Percentiles rank a stretch among this genome's conserved stretches.
These are phyloP conservation scores for Halcyon malimbica DNA, from an alignment of 2,113 vertebrate genomes.

Conservation along the genomic window DNA sequence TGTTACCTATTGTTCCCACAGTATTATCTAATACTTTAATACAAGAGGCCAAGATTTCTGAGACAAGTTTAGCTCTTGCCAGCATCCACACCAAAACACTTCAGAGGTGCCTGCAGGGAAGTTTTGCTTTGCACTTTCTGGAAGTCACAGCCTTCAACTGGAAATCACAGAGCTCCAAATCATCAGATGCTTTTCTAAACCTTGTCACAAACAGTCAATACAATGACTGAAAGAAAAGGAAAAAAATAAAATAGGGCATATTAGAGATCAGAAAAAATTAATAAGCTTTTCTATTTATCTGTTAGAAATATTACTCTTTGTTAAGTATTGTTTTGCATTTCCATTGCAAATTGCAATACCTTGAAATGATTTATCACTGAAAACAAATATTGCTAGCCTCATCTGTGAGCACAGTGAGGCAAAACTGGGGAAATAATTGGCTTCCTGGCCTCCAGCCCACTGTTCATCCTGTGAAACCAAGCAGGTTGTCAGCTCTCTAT, in stretches of 20 bases:
- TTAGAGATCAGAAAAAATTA: background rate
- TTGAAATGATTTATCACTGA: background rate
- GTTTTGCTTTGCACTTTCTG: background rate
- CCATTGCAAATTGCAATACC: background rate
- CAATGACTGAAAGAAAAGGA: background rate
- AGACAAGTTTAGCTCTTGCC: background rate
- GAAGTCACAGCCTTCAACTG: background rate
- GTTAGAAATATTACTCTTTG: background rate
- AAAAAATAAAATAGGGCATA: background rate
- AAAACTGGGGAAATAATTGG: background rate
- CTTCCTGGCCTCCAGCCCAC: background rate
- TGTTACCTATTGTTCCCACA: constrained; percentile 12
- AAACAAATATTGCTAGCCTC: background rate
- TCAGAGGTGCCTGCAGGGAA: constrained; percentile 2
- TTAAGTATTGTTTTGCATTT: background rate
- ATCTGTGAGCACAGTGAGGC: background rate
- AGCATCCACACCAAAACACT: background rate
- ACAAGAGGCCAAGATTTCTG: background rate
- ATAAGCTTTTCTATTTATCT: background rate
- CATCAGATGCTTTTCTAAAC: background rate
- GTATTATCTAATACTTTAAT: constrained; percentile 29
- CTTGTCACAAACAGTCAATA: background rate
- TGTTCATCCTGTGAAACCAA: background rate
- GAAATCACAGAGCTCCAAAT: background rate
- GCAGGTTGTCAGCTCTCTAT: background rate